Evolutionary conservation across 2,888 invertebrate genomes (phyloP), one percentile per base, ranked within the genome.

Genomic region (Dolichomitus sp.): DNA sequence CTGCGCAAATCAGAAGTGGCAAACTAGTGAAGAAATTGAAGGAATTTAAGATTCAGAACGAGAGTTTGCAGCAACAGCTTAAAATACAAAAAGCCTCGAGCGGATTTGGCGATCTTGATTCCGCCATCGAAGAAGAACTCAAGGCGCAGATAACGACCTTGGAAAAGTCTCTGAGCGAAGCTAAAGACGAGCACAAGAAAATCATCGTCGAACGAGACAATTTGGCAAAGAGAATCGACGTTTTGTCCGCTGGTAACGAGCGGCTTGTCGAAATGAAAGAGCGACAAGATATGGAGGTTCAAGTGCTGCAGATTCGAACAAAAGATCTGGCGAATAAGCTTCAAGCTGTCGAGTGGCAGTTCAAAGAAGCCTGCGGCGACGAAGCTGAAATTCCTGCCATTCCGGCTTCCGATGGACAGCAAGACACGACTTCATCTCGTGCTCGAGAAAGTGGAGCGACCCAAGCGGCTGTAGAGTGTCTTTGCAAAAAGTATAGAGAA

Each of bases 21-120:
- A 98, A 97, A 94, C 95, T 98, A 85, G 94, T 98, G 87, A 97
- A 97, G 89, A 98, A 98, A 93, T 94, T 98, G 57, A 98, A 98
- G 92, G 97, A 97, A 90, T 95, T 97, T 74, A 98, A 98, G 93
- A 93, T 94, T 2, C 95, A 95, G 82, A 95, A 96, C 89, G 96
- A 97, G 48, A 94, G 95, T 86, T 91, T 96, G 48, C 93, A 94
- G 12, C 95, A 94, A 76, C 95, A 96, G 91, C 88, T 95, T 79
- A 95, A 94, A 87, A 92, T 94, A 30, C 94, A 94, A 45, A 95
- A 95, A 87, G 94, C 95, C 70, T 88, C 95, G 61, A 94, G 94
- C 17, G 94, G 91, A 59, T 94, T 95, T 63, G 95, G 95, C 59
- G 96, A 97, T 89, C 94, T 98, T 63, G 97, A 98, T 89, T 95